Conservation (phyloP, 37 sponge, comb jelly and placozoan genomes). For the Cliona cf. orientalis region DNA sequence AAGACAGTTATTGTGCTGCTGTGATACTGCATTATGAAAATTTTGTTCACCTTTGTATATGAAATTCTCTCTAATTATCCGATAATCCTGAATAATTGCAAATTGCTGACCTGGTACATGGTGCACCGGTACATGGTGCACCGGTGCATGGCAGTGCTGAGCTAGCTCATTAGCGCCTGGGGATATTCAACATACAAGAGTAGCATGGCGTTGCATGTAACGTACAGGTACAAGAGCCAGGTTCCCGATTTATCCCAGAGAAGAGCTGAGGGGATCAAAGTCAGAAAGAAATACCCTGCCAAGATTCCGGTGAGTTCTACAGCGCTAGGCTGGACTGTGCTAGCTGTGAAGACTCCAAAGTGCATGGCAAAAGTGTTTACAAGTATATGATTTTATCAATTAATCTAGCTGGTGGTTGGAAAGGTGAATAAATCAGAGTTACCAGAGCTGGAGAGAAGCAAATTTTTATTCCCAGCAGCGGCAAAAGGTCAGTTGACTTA, state of each 20-base stretch:
- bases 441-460: slow-evolving; percentile 59
- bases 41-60: no score
- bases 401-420: slow-evolving; percentile 56
- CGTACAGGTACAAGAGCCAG: slow-evolving; percentile 60
- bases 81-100: no score
- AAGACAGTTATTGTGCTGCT: no score
- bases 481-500: slow-evolving; percentile 48
- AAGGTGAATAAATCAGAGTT: slow-evolving; percentile 51
- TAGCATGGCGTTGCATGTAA: slow-evolving; percentile 64
- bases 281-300: slow-evolving; percentile 37
- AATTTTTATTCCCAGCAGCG: slow-evolving; percentile 63
- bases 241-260: slow-evolving; percentile 41
- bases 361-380: background rate
- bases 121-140: no score
- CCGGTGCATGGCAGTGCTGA: no score
- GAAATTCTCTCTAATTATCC: no score
- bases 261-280: slow-evolving; percentile 51
- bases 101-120: no score
- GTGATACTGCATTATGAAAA: no score
- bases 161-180: no score
- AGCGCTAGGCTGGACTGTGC: background rate
- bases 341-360: background rate
- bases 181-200: no score
- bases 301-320: slow-evolving; percentile 54
- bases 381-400: background rate